Evolutionary conservation across 2,113 vertebrate genomes (phyloP).

Genomic region (Vulpes lagopus): DNA sequence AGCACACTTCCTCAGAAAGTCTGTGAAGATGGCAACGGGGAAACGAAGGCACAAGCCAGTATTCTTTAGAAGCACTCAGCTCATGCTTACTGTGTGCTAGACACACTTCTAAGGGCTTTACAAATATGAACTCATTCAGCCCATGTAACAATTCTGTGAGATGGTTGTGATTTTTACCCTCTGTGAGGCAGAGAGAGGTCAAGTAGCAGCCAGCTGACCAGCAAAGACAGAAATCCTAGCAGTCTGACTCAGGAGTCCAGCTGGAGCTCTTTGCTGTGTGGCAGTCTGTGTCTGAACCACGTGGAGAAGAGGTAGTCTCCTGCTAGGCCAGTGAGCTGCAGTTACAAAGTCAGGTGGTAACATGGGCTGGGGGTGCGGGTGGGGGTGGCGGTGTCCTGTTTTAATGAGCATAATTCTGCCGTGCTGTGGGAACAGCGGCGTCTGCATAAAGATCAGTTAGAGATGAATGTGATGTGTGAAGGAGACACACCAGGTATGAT

Average conservation of each 20-base stretch:
- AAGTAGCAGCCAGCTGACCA: not conserved
- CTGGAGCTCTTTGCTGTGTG: not conserved
- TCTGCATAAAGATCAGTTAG: not conserved
- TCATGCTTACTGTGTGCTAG: not conserved
- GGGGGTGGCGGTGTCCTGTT: not conserved
- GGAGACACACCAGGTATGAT: not conserved
- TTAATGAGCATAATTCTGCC: not conserved
- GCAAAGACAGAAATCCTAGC: not conserved
- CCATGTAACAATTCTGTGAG: not conserved
- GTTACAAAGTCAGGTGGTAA: not conserved
- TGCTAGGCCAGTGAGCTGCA: not conserved
- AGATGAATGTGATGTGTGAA: rapidly evolving
- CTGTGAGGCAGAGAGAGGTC: rapidly evolving
- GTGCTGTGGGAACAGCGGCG: not conserved
- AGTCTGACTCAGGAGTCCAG: not conserved
- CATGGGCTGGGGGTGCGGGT: not conserved
- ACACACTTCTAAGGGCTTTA: not conserved
- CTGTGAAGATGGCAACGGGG: not conserved
- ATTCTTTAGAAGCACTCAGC: not conserved
- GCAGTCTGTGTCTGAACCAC: not conserved
- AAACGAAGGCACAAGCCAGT: not conserved
- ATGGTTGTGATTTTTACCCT: not conserved
- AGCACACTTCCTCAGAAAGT: rapidly evolving
- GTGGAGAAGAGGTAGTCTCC: not conserved
- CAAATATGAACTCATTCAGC: not conserved